A percentile compares a stretch with the other conserved stretches of the same genome.
Evolutionary conservation across 37 sponge, comb jelly and placozoan species (phyloP).

Genomic region (Beroe forskalii): DNA sequence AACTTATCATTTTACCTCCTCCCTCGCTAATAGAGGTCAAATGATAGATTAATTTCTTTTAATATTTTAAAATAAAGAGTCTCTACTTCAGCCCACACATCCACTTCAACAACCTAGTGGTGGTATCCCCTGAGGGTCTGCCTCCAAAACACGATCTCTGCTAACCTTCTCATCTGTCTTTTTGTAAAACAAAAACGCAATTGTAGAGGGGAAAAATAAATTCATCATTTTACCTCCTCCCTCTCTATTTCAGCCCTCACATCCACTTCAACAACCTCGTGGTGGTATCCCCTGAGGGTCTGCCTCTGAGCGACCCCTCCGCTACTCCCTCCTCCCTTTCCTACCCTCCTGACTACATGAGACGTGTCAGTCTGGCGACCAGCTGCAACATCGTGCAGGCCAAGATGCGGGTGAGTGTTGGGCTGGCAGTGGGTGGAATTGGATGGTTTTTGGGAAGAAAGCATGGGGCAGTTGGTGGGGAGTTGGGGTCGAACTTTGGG

Average conservation of each 20-base stretch:
- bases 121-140: constrained; percentile 83
- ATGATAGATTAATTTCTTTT: no score
- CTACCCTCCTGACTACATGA: constrained; percentile 46
- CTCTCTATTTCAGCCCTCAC: constrained; percentile 77
- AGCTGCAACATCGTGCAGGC: constrained; percentile 40
- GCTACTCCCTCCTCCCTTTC: constrained; percentile 35
- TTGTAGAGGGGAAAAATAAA: no score
- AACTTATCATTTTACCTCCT: no score
- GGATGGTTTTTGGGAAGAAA: no score
- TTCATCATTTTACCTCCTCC: no score
- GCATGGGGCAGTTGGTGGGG: no score
- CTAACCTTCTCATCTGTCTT: no score
- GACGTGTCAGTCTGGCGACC: constrained; percentile 32
- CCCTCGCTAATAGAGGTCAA: no score
- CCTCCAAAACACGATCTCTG: no score
- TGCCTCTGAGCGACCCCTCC: constrained; percentile 67
- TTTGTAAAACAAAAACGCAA: no score
- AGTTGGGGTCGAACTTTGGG: neutral
- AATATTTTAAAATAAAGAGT: no score
- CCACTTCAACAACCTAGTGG: constrained; percentile 85
- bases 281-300: constrained; percentile 80
- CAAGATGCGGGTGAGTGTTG: neutral
- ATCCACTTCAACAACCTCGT: constrained; percentile 89
- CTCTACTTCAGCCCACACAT: constrained; percentile 79
- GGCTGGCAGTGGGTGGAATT: no score